These are phyloP conservation scores for Triplophysa siluroides DNA, from an alignment of 2,113 vertebrate genomes.

Conservation along the genomic window DNA sequence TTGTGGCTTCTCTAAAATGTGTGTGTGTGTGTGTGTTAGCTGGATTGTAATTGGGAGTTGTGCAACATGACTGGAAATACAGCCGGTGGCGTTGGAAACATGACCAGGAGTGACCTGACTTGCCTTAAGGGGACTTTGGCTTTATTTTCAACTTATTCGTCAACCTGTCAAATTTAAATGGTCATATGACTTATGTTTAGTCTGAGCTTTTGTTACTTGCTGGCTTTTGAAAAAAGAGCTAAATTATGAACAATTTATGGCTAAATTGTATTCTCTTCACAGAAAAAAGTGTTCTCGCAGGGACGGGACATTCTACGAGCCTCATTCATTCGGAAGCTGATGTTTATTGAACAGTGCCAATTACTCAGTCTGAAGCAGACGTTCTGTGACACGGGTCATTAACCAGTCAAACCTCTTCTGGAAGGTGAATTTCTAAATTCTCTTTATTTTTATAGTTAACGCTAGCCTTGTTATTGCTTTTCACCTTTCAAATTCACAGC, in stretches of 20 bases:
- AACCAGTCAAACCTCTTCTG: slow-evolving; percentile 12
- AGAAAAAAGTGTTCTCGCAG: background rate
- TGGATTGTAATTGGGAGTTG: too few relatives aligned
- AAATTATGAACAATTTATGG: slow-evolving; percentile 15
- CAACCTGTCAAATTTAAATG: background rate
- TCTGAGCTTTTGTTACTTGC: background rate
- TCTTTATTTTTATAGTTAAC: slow-evolving; percentile 11
- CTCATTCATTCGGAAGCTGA: slow-evolving; percentile 34
- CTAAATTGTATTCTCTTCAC: background rate
- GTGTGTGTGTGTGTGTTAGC: too few relatives aligned
- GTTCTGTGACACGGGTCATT: background rate
- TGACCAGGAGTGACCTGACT: too few relatives aligned
- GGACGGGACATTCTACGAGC: background rate
- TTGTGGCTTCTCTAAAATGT: too few relatives aligned
- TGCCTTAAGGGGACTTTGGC: too few relatives aligned
- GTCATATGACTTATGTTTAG: background rate
- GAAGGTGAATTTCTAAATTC: background rate
- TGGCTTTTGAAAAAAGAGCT: background rate
- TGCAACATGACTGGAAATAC: too few relatives aligned
- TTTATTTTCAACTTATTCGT: too few relatives aligned
- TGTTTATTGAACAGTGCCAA: background rate
- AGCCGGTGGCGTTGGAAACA: too few relatives aligned
- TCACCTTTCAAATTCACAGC: slow-evolving; percentile 17
- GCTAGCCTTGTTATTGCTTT: slow-evolving; percentile 14
- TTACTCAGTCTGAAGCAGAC: slow-evolving; percentile 16